phyloP scores from a whole-genome alignment of 2,113 vertebrate genomes.

The Solea solea region DNA sequence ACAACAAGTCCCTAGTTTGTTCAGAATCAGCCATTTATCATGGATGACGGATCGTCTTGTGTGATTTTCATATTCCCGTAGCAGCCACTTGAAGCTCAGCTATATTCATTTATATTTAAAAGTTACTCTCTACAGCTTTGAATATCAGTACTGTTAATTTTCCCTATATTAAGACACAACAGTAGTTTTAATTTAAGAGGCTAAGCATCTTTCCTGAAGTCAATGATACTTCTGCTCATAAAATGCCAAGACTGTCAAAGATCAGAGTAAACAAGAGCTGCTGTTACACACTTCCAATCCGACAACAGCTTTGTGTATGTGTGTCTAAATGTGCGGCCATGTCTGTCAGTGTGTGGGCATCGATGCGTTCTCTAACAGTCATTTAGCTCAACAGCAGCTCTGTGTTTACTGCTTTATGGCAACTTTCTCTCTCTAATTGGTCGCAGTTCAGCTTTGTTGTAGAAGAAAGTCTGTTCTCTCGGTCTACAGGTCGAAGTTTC shows the following conservation, averaged over 20 bases:
- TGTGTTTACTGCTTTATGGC: conserved; percentile 41
- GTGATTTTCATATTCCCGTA: no score
- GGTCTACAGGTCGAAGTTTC: conserved; percentile 41
- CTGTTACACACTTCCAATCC: conserved; percentile 1
- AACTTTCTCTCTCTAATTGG: conserved; percentile 66
- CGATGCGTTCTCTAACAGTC: conserved; percentile 32
- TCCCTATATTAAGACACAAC: not conserved
- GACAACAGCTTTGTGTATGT: conserved; percentile 10
- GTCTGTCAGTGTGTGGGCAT: conserved; percentile 10
- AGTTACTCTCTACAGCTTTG: not conserved
- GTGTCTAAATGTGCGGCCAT: not conserved
- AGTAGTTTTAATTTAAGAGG: not conserved
- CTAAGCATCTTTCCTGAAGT: not conserved
- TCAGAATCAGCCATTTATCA: no score
- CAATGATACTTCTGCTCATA: conserved; percentile 11
- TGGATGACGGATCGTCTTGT: no score
- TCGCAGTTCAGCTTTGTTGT: conserved; percentile 58
- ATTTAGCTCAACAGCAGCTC: conserved; percentile 36
- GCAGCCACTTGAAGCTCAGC: no score
- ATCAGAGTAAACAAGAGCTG: conserved; percentile 18
- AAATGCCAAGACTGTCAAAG: conserved; percentile 13
- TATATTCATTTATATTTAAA: no score
- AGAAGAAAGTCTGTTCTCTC: conserved; percentile 22
- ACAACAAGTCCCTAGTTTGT: no score
- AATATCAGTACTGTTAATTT: not conserved